These are phyloP conservation scores for Vimba vimba DNA, from an alignment of 2,113 vertebrate genomes.

Conservation along the genomic window DNA sequence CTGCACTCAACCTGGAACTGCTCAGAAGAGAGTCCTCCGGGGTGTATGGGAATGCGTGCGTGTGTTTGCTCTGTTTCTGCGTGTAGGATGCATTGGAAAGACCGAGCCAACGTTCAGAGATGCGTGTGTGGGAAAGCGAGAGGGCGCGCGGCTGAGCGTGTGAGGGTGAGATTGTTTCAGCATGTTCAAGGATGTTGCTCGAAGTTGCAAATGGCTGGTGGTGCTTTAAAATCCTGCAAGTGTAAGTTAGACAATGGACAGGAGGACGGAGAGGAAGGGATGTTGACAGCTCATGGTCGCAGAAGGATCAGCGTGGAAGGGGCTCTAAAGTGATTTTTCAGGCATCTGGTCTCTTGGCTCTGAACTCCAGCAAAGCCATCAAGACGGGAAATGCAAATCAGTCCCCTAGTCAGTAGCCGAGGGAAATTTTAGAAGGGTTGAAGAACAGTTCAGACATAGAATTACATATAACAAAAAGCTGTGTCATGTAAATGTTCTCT, in stretches of 20 bases:
- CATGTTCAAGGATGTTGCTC: conserved; percentile 12
- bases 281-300: background rate
- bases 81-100: conserved; percentile 29
- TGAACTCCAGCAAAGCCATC: background rate
- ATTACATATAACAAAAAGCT: background rate
- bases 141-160: background rate
- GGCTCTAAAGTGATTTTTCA: background rate
- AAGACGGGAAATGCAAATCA: background rate
- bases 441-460: background rate
- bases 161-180: conserved; percentile 40
- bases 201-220: conserved; percentile 25
- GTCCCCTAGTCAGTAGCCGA: background rate
- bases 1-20: background rate
- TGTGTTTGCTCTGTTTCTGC: conserved; percentile 9
- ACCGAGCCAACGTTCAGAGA: conserved; percentile 14
- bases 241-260: conserved; percentile 27
- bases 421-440: background rate
- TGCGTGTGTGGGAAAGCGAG: conserved; percentile 40
- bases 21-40: background rate
- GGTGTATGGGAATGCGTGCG: conserved; percentile 26
- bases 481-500: background rate
- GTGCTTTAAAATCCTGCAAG: background rate
- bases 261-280: background rate
- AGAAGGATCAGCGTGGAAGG: background rate
- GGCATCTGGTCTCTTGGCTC: background rate